Evolutionary conservation across 2,113 vertebrate species (phyloP).

Genomic region (Ciconia maguari): DNA sequence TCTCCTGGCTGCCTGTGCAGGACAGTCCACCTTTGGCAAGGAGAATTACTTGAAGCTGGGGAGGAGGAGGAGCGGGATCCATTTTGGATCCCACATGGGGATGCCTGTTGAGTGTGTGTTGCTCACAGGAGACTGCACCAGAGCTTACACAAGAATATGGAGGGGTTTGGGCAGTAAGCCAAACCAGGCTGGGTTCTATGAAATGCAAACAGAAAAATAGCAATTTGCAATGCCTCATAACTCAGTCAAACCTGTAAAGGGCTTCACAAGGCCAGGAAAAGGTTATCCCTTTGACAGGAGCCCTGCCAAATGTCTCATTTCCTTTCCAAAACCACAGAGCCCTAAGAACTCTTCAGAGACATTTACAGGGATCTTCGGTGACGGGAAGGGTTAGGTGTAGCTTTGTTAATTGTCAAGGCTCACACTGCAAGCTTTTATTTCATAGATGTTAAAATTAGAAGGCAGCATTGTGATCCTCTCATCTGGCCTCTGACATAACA

Average conservation of each 20-base stretch:
- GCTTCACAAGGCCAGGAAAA: background rate
- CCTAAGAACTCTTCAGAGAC: background rate
- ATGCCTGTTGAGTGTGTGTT: background rate
- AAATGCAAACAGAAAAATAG: background rate
- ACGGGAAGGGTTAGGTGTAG: background rate
- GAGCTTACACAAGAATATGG: background rate
- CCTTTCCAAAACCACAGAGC: background rate
- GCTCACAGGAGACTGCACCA: background rate
- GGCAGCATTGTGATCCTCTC: background rate
- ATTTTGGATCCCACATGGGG: background rate
- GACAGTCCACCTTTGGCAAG: background rate
- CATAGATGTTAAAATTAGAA: background rate
- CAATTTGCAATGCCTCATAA: background rate
- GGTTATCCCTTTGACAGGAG: background rate
- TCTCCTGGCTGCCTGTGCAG: background rate
- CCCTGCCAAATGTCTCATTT: background rate
- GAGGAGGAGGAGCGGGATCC: background rate
- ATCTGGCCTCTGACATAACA: background rate
- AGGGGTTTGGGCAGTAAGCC: constrained; percentile 26
- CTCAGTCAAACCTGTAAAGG: background rate
- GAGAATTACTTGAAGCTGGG: background rate
- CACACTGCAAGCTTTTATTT: background rate
- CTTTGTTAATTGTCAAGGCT: background rate
- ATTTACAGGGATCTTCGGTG: background rate
- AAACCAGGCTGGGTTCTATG: background rate